A percentile compares a stretch with the other conserved stretches of the same genome.
phyloP scores from a whole-genome alignment of 2,113 vertebrate genomes.

The Telmatochromis sp. region DNA sequence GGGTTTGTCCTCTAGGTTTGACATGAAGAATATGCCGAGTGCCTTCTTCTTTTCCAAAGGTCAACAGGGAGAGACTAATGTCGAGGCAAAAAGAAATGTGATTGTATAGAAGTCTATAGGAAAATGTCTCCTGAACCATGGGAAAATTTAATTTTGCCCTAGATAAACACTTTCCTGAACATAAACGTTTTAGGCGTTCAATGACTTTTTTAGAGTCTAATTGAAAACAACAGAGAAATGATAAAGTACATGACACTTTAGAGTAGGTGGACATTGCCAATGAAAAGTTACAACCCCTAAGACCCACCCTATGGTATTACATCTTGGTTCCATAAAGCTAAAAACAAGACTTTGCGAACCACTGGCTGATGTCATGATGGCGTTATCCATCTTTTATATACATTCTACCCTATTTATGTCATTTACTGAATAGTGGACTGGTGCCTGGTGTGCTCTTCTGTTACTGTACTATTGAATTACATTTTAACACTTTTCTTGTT shows the following conservation, averaged over 20 bases:
- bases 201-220: background rate
- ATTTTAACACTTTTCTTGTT: background rate
- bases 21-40: accelerated
- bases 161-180: background rate
- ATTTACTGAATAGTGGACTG: background rate
- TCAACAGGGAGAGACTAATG: background rate
- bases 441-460: background rate
- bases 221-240: background rate
- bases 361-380: background rate
- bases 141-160: accelerated
- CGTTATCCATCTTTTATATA: background rate
- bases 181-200: background rate
- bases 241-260: background rate
- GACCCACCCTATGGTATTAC: background rate
- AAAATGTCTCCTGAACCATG: background rate
- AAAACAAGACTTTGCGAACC: background rate
- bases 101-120: background rate
- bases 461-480: background rate
- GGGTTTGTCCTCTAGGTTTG: background rate
- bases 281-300: background rate
- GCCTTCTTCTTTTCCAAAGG: background rate
- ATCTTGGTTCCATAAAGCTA: background rate
- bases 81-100: background rate
- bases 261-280: background rate
- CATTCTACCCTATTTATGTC: background rate